phyloP scores from a whole-genome alignment of 1,140 invertebrate genomes.

The Ceratina japonica region DNA sequence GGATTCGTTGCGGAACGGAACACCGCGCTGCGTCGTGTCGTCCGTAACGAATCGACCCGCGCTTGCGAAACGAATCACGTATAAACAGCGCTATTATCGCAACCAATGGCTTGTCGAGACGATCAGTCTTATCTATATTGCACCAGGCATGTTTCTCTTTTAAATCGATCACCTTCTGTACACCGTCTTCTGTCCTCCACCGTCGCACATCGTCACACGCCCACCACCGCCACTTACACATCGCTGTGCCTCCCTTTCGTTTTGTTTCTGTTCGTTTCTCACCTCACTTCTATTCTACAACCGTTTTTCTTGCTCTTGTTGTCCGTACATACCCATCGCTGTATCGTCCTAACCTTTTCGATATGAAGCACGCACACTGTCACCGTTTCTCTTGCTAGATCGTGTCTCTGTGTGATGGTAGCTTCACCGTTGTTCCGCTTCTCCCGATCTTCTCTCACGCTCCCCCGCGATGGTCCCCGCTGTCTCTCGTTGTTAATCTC shows the following conservation, averaged over 20 bases:
- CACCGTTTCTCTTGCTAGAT: slow-evolving; percentile 28
- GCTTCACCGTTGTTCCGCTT: slow-evolving; percentile 23
- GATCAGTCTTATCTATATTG: slow-evolving; percentile 16
- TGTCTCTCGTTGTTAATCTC: slow-evolving; percentile 16
- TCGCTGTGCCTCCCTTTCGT: background rate
- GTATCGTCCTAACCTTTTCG: slow-evolving; percentile 13
- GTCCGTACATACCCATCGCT: background rate
- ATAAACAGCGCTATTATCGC: slow-evolving; percentile 2
- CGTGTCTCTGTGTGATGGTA: slow-evolving; percentile 8
- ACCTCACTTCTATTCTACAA: background rate
- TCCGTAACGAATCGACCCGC: background rate
- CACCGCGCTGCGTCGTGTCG: background rate
- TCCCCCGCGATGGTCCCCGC: slow-evolving; percentile 6
- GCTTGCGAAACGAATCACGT: slow-evolving; percentile 1
- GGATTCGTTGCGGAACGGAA: background rate
- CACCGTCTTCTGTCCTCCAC: background rate
- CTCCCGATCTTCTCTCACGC: slow-evolving; percentile 12
- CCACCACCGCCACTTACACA: too few species aligned
- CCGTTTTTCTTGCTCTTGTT: slow-evolving; percentile 47
- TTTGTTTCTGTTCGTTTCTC: background rate
- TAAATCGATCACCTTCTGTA: slow-evolving; percentile 13
- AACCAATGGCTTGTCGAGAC: slow-evolving; percentile 23
- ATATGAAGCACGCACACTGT: background rate
- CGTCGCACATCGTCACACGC: background rate
- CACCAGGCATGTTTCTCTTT: slow-evolving; percentile 37